phyloP scores from a whole-genome alignment of 2,797 vertebrate species.

The Amblyraja radiata region DNA sequence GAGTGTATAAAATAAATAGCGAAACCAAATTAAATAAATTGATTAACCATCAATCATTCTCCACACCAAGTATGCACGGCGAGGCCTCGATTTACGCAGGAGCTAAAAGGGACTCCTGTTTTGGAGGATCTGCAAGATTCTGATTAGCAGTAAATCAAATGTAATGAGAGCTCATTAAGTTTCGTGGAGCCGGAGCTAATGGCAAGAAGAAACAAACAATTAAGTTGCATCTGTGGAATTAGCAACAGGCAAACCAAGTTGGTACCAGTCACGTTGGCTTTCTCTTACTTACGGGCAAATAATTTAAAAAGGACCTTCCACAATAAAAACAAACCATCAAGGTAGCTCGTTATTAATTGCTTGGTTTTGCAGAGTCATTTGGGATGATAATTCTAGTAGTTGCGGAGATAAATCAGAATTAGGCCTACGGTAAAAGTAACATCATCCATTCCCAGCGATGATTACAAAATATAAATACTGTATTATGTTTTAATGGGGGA shows the following conservation, averaged over 20 bases:
- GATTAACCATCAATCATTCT: constrained; percentile 54
- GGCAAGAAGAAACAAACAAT: constrained; percentile 32
- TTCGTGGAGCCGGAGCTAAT: constrained; percentile 39
- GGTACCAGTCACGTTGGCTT: not conserved
- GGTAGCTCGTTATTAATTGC: constrained; percentile 13
- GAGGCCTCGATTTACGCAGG: constrained; percentile 49
- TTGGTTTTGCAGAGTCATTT: constrained; percentile 21
- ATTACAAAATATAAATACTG: not conserved
- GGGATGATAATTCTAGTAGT: constrained; percentile 22
- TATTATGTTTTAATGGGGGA: not conserved
- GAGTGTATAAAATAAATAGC: constrained; percentile 54
- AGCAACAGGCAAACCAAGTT: not conserved
- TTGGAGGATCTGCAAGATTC: constrained; percentile 44
- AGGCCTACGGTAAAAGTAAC: not conserved
- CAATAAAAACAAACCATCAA: not conserved
- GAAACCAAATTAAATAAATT: constrained; percentile 51
- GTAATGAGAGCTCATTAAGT: constrained; percentile 48
- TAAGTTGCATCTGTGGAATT: constrained; percentile 18
- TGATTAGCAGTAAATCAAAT: constrained; percentile 46
- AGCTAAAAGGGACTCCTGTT: constrained; percentile 51
- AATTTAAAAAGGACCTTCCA: constrained; percentile 16
- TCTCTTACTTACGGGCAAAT: constrained; percentile 24
- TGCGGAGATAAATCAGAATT: constrained; percentile 21
- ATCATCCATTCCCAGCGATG: not conserved
- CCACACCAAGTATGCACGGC: constrained; percentile 50